A percentile compares a stretch with the other conserved stretches of the same genome.
Conservation (phyloP, 2,113 vertebrate genomes). For the Narcine bancroftii region DNA sequence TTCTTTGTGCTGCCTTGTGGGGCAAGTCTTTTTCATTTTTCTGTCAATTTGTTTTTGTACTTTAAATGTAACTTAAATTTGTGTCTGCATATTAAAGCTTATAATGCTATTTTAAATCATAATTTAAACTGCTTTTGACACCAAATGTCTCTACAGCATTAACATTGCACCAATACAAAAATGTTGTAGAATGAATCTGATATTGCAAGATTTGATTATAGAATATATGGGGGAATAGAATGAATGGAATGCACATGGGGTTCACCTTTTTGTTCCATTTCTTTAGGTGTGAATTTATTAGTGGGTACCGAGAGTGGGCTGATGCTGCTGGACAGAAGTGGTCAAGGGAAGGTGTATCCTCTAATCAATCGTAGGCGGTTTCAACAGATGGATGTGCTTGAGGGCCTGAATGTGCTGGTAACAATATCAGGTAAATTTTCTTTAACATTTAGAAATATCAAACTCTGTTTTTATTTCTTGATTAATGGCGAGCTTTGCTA, state of each 20-base stretch:
- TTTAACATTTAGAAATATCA: neutral
- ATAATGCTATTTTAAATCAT: neutral
- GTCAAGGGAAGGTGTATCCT: constrained; percentile 95
- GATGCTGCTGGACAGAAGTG: constrained; percentile 95
- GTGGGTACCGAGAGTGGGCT: constrained; percentile 95
- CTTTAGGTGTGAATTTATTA: constrained; percentile 83
- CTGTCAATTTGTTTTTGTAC: no score
- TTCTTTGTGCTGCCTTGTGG: constrained; percentile 94
- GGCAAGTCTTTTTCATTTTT: constrained; percentile 57
- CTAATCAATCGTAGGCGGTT: constrained; percentile 88
- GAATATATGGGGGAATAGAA: no score
- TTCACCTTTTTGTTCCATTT: constrained; percentile 1
- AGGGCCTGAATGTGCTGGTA: constrained; percentile 92
- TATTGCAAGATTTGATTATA: neutral
- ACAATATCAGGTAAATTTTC: constrained; percentile 84
- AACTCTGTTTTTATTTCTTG: neutral
- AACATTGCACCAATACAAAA: neutral
- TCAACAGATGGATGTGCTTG: constrained; percentile 97
- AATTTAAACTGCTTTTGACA: neutral
- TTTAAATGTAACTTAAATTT: neutral
- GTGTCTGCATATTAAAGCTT: neutral
- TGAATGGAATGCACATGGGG: neutral
- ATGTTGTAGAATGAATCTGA: neutral
- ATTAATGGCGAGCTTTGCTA: neutral
- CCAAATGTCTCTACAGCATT: neutral